Percentiles rank a stretch among this genome's conserved stretches.
Conservation (phyloP, 2,797 vertebrate species). For the Argya squamiceps region DNA sequence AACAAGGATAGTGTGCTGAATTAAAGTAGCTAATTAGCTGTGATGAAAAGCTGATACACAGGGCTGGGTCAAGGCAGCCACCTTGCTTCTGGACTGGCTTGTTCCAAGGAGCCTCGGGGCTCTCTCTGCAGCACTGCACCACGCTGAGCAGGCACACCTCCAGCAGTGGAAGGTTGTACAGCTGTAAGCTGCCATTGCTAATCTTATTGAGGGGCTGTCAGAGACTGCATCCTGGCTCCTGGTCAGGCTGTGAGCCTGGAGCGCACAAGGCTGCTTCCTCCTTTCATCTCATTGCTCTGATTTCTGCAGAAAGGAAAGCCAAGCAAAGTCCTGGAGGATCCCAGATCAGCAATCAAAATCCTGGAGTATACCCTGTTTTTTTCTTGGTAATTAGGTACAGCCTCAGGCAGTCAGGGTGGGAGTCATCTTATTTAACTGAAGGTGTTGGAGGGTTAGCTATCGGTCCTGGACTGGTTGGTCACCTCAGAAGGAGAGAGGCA, state of each 20-base stretch:
- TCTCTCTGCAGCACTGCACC: not conserved
- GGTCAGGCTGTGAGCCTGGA: not conserved
- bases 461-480: not conserved
- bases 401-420: not conserved
- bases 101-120: not conserved
- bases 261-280: not conserved
- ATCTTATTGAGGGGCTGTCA: not conserved
- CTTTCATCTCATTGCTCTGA: not conserved
- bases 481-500: not conserved
- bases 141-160: not conserved
- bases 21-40: slow-evolving; percentile 1
- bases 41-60: not conserved
- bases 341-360: not conserved
- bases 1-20: not conserved
- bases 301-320: not conserved
- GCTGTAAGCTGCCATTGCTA: not conserved
- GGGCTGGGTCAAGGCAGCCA: not conserved
- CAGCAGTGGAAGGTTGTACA: not conserved
- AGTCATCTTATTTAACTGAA: not conserved
- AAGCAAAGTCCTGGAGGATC: not conserved
- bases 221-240: not conserved
- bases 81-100: not conserved
- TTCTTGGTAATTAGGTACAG: not conserved
- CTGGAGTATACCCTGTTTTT: not conserved
- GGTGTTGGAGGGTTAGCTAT: not conserved